phyloP scores from a whole-genome alignment of 2,888 invertebrate genomes.

The Ectobius pallidus region DNA sequence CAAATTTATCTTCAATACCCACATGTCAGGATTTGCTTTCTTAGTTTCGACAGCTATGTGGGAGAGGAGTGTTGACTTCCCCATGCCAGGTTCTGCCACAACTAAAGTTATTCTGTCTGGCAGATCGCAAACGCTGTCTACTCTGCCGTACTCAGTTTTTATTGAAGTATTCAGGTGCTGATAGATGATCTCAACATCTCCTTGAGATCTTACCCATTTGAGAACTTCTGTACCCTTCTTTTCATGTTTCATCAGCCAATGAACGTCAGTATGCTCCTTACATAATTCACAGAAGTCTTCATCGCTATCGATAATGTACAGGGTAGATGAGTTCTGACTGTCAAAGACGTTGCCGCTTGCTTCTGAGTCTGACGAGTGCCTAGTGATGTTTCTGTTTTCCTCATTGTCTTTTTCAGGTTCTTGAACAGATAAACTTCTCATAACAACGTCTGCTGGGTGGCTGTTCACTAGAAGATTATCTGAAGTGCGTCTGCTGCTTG shows the following conservation, averaged over 20 bases:
- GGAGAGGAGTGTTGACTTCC: background rate
- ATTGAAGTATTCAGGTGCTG: background rate
- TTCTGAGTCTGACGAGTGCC: background rate
- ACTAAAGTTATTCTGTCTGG: background rate
- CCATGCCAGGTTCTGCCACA: background rate
- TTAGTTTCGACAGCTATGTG: background rate
- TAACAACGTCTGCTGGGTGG: background rate
- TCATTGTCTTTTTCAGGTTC: background rate
- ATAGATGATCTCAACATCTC: background rate
- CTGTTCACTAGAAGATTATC: background rate
- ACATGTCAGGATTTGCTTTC: background rate
- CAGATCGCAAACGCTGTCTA: background rate
- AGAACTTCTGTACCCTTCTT: background rate
- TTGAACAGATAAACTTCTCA: background rate
- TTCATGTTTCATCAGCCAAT: background rate
- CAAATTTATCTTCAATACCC: conserved; percentile 5
- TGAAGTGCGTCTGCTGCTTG: background rate
- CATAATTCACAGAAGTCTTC: background rate
- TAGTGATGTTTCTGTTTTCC: background rate
- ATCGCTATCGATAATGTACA: background rate
- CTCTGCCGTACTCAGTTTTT: background rate
- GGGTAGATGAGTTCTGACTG: background rate
- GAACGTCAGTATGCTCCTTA: background rate
- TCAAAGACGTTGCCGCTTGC: background rate
- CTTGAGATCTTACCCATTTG: background rate